A percentile compares a stretch with the other conserved stretches of the same genome.
Evolutionary conservation across 2,888 invertebrate species (phyloP).

Genomic region (Scaptomyza polygonia): DNA sequence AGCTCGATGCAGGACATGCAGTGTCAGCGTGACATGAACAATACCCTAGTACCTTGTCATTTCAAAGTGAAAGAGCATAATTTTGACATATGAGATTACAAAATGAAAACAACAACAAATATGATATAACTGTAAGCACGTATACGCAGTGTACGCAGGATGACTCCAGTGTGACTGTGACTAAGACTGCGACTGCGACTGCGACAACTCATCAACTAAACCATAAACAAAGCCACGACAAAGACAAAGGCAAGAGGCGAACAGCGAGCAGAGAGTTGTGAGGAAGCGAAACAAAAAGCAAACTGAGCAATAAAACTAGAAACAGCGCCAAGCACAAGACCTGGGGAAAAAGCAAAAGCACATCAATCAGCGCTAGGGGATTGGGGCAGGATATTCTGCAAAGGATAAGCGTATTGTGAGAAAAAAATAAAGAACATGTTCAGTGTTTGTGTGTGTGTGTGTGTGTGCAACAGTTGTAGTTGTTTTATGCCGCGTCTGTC

Average conservation of each 20-base stretch:
- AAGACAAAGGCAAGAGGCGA: slow-evolving; percentile 31
- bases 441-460: slow-evolving; percentile 12
- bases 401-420: slow-evolving; percentile 72
- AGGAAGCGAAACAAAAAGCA: slow-evolving; percentile 59
- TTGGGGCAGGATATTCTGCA: slow-evolving; percentile 38
- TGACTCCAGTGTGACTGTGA: not conserved
- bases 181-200: not conserved
- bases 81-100: slow-evolving; percentile 77
- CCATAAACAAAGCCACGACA: slow-evolving; percentile 56
- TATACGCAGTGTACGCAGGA: slow-evolving; percentile 24
- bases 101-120: slow-evolving; percentile 30
- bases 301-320: slow-evolving; percentile 72
- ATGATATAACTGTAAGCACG: slow-evolving; percentile 21
- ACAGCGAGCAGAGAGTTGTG: not conserved
- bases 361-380: slow-evolving; percentile 69
- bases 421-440: slow-evolving; percentile 51
- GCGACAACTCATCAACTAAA: slow-evolving; percentile 41
- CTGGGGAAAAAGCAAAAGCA: slow-evolving; percentile 63
- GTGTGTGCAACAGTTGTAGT: slow-evolving; percentile 48
- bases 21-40: slow-evolving; percentile 59
- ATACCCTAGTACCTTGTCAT: slow-evolving; percentile 61
- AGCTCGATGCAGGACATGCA: slow-evolving; percentile 34
- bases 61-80: slow-evolving; percentile 69
- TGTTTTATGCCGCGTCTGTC: slow-evolving; percentile 62
- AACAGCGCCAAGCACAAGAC: slow-evolving; percentile 63